phyloP scores from a whole-genome alignment of 2,888 invertebrate genomes.

The Merodon equestris region DNA sequence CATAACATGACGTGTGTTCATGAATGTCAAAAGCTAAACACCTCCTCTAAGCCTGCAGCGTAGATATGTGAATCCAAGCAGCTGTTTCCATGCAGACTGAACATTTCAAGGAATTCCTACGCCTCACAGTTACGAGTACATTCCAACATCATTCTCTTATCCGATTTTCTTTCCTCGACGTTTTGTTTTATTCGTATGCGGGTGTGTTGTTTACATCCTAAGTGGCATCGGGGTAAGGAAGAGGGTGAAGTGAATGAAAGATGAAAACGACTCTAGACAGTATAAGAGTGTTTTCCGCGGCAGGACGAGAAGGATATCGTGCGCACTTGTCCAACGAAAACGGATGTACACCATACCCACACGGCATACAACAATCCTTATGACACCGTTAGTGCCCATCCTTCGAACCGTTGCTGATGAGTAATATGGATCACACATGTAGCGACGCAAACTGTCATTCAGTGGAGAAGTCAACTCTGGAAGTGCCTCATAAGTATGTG shows the following conservation, averaged over 20 bases:
- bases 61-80: constrained; percentile 25
- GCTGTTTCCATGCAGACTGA: constrained; percentile 62
- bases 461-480: constrained; percentile 23
- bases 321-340: constrained; percentile 60
- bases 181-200: constrained; percentile 46
- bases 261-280: constrained; percentile 39
- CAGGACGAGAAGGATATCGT: constrained; percentile 61
- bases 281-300: constrained; percentile 40
- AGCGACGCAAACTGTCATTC: constrained; percentile 33
- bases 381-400: neutral
- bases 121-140: constrained; percentile 4
- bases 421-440: constrained; percentile 47
- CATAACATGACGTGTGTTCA: constrained; percentile 28
- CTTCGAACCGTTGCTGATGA: constrained; percentile 42
- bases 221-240: constrained; percentile 45
- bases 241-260: constrained; percentile 8
- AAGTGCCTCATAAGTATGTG: constrained; percentile 22
- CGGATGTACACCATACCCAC: constrained; percentile 28
- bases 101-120: constrained; percentile 30
- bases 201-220: constrained; percentile 52
- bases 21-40: constrained; percentile 56
- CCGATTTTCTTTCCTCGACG: constrained; percentile 37
- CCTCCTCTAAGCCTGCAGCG: constrained; percentile 5
- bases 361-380: no score
- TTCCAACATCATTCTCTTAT: no score